These are phyloP conservation scores for Drosophila murphyi DNA, from an alignment of 1,140 invertebrate genomes.

Conservation along the genomic window DNA sequence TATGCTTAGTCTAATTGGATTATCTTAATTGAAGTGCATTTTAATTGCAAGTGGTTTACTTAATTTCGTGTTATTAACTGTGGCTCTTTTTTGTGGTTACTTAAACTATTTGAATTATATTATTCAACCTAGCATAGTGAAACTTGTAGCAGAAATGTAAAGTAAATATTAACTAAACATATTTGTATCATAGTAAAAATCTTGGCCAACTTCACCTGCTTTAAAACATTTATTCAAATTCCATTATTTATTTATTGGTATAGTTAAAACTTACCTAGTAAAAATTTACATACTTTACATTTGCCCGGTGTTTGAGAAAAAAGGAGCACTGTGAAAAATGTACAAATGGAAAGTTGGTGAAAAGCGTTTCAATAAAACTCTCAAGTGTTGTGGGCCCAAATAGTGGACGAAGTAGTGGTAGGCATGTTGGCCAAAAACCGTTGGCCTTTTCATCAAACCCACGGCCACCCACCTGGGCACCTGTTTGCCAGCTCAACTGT, in stretches of 20 bases:
- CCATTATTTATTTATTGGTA: no score
- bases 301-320: no score
- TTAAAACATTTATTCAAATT: no score
- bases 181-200: no score
- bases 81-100: not conserved
- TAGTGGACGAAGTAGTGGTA: not conserved
- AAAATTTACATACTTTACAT: not conserved
- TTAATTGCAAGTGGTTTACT: slow-evolving; percentile 1
- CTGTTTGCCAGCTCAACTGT: slow-evolving; percentile 16
- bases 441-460: not conserved
- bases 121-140: not conserved
- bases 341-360: slow-evolving; percentile 5
- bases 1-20: not conserved
- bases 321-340: not conserved
- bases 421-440: slow-evolving; percentile 3
- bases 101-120: not conserved
- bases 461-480: not conserved
- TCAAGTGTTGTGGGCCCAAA: slow-evolving; percentile 19
- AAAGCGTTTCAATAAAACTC: slow-evolving; percentile 18
- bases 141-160: not conserved
- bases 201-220: no score
- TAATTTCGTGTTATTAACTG: not conserved
- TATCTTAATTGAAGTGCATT: not conserved
- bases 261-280: no score
- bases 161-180: no score